phyloP scores from a whole-genome alignment of 2,113 vertebrate species.

The Corvus moneduloides region DNA sequence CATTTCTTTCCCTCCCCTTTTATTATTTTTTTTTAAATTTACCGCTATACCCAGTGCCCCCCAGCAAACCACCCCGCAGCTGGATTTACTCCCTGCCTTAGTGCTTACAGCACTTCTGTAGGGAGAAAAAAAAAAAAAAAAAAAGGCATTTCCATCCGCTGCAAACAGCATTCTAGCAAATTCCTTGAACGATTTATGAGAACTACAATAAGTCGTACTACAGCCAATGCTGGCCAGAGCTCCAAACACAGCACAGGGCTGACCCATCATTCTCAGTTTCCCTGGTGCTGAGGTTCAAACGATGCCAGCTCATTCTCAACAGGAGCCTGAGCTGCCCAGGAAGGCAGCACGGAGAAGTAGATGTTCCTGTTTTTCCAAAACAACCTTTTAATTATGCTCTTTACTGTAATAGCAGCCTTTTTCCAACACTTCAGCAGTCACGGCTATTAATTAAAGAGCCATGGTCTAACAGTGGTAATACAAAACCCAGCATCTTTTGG shows the following conservation, averaged over 20 bases:
- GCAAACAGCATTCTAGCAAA: background rate
- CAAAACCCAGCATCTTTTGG: background rate
- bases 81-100: background rate
- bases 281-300: background rate
- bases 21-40: background rate
- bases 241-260: background rate
- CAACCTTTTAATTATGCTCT: conserved; percentile 33
- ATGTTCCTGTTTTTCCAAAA: conserved; percentile 42
- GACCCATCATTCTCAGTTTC: background rate
- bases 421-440: background rate
- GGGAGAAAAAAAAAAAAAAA: no score
- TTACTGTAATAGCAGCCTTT: background rate
- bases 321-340: background rate
- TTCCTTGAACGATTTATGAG: background rate
- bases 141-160: background rate
- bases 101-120: background rate
- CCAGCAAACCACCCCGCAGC: background rate
- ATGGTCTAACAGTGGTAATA: background rate
- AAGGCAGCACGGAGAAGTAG: background rate
- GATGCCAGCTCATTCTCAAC: background rate
- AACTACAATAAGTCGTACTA: background rate
- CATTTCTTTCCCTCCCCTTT: no score
- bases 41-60: background rate
- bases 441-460: conserved; percentile 3
- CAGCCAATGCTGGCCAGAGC: background rate